Conservation (phyloP, 2,797 vertebrate species). For the Notoglanidium macrostoma region DNA sequence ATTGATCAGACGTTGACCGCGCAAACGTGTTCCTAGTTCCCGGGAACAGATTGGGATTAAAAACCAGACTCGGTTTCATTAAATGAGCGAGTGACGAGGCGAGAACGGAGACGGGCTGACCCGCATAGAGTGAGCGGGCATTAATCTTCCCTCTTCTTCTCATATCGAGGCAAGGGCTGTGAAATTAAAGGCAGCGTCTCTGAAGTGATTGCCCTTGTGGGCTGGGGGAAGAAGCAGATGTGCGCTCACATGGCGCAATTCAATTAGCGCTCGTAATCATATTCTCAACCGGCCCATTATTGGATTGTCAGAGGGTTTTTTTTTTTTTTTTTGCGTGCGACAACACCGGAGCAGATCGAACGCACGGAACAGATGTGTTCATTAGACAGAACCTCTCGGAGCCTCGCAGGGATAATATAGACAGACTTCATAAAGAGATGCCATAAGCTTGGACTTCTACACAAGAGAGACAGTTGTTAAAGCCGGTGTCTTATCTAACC, state of each 20-base stretch:
- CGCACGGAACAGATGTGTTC: slow-evolving; percentile 64
- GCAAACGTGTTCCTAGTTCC: background rate
- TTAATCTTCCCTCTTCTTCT: slow-evolving; percentile 49
- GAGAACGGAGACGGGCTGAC: slow-evolving; percentile 20
- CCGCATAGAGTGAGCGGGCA: slow-evolving; percentile 21
- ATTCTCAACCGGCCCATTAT: slow-evolving; percentile 65
- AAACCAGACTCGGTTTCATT: slow-evolving; percentile 11
- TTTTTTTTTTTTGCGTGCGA: slow-evolving; percentile 19
- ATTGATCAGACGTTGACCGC: background rate
- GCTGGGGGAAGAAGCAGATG: slow-evolving; percentile 56
- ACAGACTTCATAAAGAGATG: slow-evolving; percentile 16
- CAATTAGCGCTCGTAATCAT: slow-evolving; percentile 73
- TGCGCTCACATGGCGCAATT: slow-evolving; percentile 66
- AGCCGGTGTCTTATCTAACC: background rate
- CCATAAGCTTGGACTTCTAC: background rate
- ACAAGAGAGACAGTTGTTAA: background rate
- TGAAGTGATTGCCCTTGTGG: slow-evolving; percentile 67
- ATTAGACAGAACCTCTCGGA: slow-evolving; percentile 59
- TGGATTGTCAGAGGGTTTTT: slow-evolving; percentile 56
- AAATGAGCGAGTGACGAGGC: slow-evolving; percentile 8
- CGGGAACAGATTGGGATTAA: background rate
- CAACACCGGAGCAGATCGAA: slow-evolving; percentile 38
- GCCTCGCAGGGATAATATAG: slow-evolving; percentile 2
- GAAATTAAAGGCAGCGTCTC: slow-evolving; percentile 71
- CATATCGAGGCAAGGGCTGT: slow-evolving; percentile 68